Base-by-base conservation (phyloP, 2,113 vertebrate genomes). In the Pagrus major region DNA sequence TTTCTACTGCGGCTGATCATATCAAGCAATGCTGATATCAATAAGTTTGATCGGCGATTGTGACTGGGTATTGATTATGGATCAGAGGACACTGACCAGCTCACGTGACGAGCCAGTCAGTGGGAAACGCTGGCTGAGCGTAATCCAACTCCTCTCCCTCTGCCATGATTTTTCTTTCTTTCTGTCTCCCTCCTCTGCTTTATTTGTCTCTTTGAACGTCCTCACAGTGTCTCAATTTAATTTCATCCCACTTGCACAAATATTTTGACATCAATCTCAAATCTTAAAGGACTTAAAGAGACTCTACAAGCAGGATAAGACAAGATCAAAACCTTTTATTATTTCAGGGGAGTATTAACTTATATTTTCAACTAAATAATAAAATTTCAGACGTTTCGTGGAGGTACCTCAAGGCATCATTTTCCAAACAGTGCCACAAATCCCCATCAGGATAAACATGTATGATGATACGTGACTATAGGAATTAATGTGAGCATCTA, bases 31-130 rank as follows among this genome's bases (percentile, higher is more conserved):
- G 70, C 39, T 37, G 49, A 47, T 82, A 77, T 93, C 90, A 52
- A 93, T 93, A 92, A 59, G 86, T 91, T 89, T 88, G 89, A 93
- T 89, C 87, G 91, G 78, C 55, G 74, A 88, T 85, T 90, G 85
- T 73, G 87, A 85, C 84, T 65, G 73, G 11, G 21, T 88, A 92
- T 93, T 86, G 88, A 81, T 90, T 90, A 89, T 91, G 71, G 90
- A 92, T 92, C 81, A 83, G 63, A 79, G 73, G 68, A 83, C 66
- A 76, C 35, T 41, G 65, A 71, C 61, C 49, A 9, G 86, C 80
- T 94, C 83, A 35, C 20, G n/a, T 94, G 91, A 71, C 91, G 12
- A 73, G 54, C 12, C 44, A 12, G 71, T 76, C 83, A 18, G 80
- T 61, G 25, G 65, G 64, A 84, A 85, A 74, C 9, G 81, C 86